phyloP scores from a whole-genome alignment of 2,797 vertebrate genomes.

The Trachurus trachurus region DNA sequence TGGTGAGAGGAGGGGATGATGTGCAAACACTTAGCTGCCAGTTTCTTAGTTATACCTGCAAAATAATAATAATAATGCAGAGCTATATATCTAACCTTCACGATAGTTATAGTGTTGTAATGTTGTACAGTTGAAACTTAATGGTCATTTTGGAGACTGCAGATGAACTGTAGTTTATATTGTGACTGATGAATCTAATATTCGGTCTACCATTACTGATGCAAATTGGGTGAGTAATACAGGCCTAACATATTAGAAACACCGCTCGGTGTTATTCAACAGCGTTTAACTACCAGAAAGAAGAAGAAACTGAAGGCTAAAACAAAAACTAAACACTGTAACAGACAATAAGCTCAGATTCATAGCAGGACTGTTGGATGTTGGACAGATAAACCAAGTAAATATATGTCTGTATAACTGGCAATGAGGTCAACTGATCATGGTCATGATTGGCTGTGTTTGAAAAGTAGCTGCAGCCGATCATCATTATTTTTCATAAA shows the following conservation, averaged over 20 bases:
- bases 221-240: not conserved
- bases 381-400: too few species aligned
- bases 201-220: not conserved
- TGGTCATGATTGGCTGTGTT: constrained; percentile 6
- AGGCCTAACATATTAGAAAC: not conserved
- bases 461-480: too few species aligned
- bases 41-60: too few species aligned
- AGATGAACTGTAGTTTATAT: not conserved
- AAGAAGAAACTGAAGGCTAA: not conserved
- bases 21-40: not conserved
- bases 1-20: not conserved
- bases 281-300: not conserved
- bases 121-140: not conserved
- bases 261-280: not conserved
- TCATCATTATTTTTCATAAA: too few species aligned
- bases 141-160: not conserved
- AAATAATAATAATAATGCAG: not conserved
- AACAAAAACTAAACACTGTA: too few species aligned
- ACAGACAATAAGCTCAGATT: not conserved
- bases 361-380: not conserved
- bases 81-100: not conserved
- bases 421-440: constrained; percentile 5
- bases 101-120: not conserved
- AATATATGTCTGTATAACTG: not conserved
- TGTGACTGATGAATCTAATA: not conserved